Evolutionary conservation across 2,113 vertebrate genomes (phyloP).

Genomic region (Ammodytes dubius): DNA sequence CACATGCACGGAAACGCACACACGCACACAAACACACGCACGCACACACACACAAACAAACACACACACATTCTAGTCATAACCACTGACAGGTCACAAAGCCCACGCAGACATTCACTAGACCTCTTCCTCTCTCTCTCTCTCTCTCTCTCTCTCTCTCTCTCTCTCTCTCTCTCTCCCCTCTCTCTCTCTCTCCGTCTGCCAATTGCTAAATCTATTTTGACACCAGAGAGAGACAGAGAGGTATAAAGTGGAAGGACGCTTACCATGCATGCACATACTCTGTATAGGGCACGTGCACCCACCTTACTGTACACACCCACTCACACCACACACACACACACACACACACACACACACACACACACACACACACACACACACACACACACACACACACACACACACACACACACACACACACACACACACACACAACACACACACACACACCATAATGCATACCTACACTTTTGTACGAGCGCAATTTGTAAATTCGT

Average conservation of each 20-base stretch:
- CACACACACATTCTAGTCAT: slow-evolving; percentile 32
- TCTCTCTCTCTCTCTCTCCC: slow-evolving; percentile 16
- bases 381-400: not conserved
- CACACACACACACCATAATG: not conserved
- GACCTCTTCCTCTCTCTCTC: slow-evolving; percentile 25
- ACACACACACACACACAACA: not conserved
- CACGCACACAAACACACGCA: slow-evolving; percentile 35
- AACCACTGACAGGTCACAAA: slow-evolving; percentile 73
- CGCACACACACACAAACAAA: slow-evolving; percentile 25
- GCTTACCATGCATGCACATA: slow-evolving; percentile 41
- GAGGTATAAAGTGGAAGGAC: slow-evolving; percentile 77
- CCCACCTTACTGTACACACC: not conserved
- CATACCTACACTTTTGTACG: not conserved
- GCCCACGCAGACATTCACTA: slow-evolving; percentile 44
- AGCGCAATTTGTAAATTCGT: slow-evolving; percentile 20
- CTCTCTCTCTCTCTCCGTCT: slow-evolving; percentile 30
- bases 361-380: not conserved
- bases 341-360: slow-evolving; percentile 19
- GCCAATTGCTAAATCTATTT: slow-evolving; percentile 81
- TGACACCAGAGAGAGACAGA: slow-evolving; percentile 82
- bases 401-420: not conserved
- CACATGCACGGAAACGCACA: slow-evolving; percentile 18
- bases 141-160: slow-evolving; percentile 11
- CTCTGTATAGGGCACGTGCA: not conserved
- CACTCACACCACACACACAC: not conserved